Evolutionary conservation across 2,113 vertebrate genomes (phyloP), one percentile per base, ranked within the genome.

Genomic region (Colius striatus): DNA sequence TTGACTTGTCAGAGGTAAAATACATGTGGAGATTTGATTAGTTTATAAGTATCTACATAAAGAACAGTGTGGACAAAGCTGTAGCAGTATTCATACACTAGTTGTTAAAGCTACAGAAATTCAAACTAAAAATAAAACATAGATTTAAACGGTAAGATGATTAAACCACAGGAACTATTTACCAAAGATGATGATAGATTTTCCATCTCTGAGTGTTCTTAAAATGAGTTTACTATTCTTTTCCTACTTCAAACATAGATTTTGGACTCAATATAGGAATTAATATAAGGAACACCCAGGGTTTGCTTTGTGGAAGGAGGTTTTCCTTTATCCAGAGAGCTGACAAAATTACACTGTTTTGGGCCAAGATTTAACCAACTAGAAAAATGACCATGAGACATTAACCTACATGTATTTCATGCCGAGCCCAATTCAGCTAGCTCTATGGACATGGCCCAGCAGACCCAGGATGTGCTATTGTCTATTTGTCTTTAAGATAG

Each of bases 281-380:
- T 87, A 93, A 66, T 73, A 41, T 26, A 65, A 91, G 54, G 25
- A 91, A 73, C 66, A 76, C 58, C 29, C 20, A 87, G 22, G 41
- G 63, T 12, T 94, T 89, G 47, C 29, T 89, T 84, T 89, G 55
- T 73, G 41, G 10, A 87, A 84, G 89, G n/a, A 89, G 22, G 1
- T 70, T 85, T 94, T 76, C 11, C 30, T 85, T 85, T 89, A 73
- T 66, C 14, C 32, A 77, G 57, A 71, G 22, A 34, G 11, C 3
- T 82, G 47, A 95, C 91, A 58, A 91, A 95, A 85, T 92, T 85
- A 73, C 43, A 68, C 22, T 73, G 41, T 61, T 75, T 84, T 87
- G 68, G 45, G 61, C 53, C 57, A 84, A 87, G 13, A 77, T 60
- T 86, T 74, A 90, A 71, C 21, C 29, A 68, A 13, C 25, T 29